These are phyloP conservation scores for Anagrus nilaparvatae DNA, from an alignment of 1,140 invertebrate species.

Conservation along the genomic window DNA sequence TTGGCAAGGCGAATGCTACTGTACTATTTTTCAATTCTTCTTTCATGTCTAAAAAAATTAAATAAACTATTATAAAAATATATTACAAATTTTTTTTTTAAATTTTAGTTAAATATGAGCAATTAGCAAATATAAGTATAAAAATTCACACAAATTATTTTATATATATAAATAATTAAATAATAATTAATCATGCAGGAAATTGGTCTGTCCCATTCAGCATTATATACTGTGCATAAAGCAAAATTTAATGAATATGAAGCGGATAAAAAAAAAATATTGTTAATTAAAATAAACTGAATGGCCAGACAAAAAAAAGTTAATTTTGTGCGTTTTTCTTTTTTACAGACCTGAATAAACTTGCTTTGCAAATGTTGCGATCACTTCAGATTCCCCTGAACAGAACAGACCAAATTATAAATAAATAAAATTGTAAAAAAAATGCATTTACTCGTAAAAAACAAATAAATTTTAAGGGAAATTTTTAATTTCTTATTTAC, in stretches of 20 bases:
- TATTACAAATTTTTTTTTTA: not conserved
- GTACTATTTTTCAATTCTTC: constrained; percentile 44
- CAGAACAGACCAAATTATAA: constrained; percentile 45
- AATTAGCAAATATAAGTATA: constrained; percentile 10
- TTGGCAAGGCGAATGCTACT: constrained; percentile 42
- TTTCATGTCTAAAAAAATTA: constrained; percentile 39
- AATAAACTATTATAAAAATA: constrained; percentile 4
- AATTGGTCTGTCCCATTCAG: constrained; percentile 38
- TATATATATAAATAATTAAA: constrained; percentile 2
- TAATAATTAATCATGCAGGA: constrained; percentile 10
- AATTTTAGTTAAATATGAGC: too few relatives aligned
- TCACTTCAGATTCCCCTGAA: constrained; percentile 47
- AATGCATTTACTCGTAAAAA: constrained; percentile 7
- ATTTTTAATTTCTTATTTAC: constrained; percentile 16
- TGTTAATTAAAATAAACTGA: constrained; percentile 29
- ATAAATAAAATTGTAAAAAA: constrained; percentile 14
- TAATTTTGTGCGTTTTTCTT: constrained; percentile 13
- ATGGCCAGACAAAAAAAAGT: constrained; percentile 32
- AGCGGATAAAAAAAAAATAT: constrained; percentile 5
- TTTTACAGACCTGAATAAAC: constrained; percentile 54
- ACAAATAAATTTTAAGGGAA: too few relatives aligned
- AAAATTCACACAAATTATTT: not conserved
- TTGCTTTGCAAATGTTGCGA: constrained; percentile 48
- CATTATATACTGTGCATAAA: constrained; percentile 16
- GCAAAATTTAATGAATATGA: constrained; percentile 8